A percentile compares a stretch with the other conserved stretches of the same genome.
phyloP scores from a whole-genome alignment of 2,888 invertebrate genomes.

The Caenorhabditis panamensis region DNA sequence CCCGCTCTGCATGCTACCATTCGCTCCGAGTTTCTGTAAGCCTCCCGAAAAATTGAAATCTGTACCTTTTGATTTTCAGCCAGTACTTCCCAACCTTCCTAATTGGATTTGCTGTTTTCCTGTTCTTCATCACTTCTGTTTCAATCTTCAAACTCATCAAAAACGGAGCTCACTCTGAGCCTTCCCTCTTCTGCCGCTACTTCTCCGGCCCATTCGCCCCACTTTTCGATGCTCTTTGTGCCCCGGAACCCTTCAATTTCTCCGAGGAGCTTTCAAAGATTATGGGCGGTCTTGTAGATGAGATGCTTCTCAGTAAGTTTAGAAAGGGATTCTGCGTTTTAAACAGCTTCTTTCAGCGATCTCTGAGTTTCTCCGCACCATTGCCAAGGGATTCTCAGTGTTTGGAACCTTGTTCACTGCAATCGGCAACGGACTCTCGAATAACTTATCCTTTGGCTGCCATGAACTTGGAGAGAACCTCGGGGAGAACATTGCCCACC shows the following conservation, averaged over 20 bases:
- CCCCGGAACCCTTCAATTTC: constrained; percentile 38
- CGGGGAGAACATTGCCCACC: constrained; percentile 60
- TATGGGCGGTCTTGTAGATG: constrained; percentile 43
- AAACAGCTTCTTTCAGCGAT: constrained; percentile 23
- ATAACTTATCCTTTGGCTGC: constrained; percentile 59
- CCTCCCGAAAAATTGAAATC: too few species aligned
- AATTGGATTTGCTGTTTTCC: constrained; percentile 22
- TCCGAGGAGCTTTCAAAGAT: constrained; percentile 46
- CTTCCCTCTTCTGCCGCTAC: constrained; percentile 50
- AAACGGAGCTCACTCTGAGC: constrained; percentile 21
- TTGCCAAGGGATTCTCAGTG: constrained; percentile 56
- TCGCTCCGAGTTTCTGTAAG: constrained; percentile 36
- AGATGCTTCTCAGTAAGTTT: constrained; percentile 41
- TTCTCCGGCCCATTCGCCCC: constrained; percentile 64
- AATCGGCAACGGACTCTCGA: constrained; percentile 56
- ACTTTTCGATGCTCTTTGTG: constrained; percentile 65
- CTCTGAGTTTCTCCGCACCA: constrained; percentile 32
- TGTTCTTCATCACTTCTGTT: constrained; percentile 22
- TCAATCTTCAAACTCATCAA: constrained; percentile 31
- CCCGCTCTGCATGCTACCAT: constrained; percentile 45
- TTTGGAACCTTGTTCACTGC: constrained; percentile 66
- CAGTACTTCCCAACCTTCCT: constrained; percentile 16
- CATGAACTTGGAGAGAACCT: constrained; percentile 66
- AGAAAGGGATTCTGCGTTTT: too few species aligned
- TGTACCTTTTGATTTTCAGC: constrained; percentile 16